phyloP scores from a whole-genome alignment of 2,113 vertebrate species.

The Opisthocomus hoazin region DNA sequence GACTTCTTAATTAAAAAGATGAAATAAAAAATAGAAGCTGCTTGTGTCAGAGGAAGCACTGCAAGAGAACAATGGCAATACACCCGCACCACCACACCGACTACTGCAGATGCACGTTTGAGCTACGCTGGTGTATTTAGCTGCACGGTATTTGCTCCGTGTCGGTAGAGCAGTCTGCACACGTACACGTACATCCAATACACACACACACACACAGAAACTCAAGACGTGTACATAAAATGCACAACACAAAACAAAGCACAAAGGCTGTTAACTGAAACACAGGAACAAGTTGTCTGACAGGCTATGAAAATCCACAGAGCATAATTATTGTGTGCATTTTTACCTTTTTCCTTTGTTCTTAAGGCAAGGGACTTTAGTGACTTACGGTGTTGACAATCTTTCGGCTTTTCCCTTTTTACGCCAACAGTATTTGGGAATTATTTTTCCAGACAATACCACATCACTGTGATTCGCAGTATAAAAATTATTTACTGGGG shows the following conservation, averaged over 20 bases:
- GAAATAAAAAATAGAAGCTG: neutral
- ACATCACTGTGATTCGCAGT: slow-evolving; percentile 1
- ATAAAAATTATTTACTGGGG: slow-evolving; percentile 30
- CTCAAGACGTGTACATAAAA: neutral
- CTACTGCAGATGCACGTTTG: neutral
- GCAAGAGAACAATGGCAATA: slow-evolving; percentile 38
- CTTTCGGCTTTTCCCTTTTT: slow-evolving; percentile 46
- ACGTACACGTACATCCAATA: neutral
- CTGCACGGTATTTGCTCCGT: neutral
- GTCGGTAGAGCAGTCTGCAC: neutral
- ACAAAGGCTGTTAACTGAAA: slow-evolving; percentile 43
- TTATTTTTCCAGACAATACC: slow-evolving; percentile 51
- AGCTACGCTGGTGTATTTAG: neutral
- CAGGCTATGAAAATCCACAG: slow-evolving; percentile 47
- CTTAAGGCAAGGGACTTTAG: slow-evolving; percentile 44
- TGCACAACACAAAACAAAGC: slow-evolving; percentile 33
- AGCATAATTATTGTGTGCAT: slow-evolving; percentile 5
- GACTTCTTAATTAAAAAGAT: neutral
- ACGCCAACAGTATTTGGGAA: slow-evolving; percentile 41
- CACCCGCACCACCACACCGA: neutral
- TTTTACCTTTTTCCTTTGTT: slow-evolving; percentile 67
- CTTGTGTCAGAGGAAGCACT: neutral
- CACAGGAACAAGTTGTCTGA: neutral
- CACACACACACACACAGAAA: neutral
- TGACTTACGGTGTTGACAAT: slow-evolving; percentile 41